Conservation (phyloP, 2,113 vertebrate genomes). For the Corvus hawaiiensis region DNA sequence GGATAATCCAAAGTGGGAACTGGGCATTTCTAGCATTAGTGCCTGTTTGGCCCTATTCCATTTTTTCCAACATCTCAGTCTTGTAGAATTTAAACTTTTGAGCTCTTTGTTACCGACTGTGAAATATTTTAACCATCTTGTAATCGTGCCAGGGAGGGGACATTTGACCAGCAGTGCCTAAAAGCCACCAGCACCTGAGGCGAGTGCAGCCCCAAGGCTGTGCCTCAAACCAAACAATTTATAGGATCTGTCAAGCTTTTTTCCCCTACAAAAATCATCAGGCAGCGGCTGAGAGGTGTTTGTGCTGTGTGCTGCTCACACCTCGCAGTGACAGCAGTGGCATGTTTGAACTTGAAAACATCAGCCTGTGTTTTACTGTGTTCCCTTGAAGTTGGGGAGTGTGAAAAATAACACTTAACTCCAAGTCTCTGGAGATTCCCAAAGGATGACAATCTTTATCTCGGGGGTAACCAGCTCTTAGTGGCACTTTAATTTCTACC, state of each 20-base stretch:
- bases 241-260: neutral
- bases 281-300: neutral
- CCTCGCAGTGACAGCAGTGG: neutral
- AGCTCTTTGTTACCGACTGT: neutral
- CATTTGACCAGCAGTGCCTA: neutral
- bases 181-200: neutral
- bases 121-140: neutral
- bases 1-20: neutral
- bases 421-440: neutral
- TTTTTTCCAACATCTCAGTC: neutral
- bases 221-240: neutral
- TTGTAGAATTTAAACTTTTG: neutral
- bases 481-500: neutral
- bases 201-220: neutral
- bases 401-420: constrained; percentile 29
- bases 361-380: neutral
- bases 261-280: neutral
- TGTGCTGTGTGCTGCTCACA: neutral
- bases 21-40: neutral
- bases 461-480: neutral
- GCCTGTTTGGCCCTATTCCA: accelerated
- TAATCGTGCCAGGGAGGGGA: neutral
- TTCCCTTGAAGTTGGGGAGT: constrained; percentile 23
- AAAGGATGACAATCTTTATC: neutral
- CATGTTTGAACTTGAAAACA: constrained; percentile 49